Conservation (phyloP, 2,113 vertebrate species). For the Australoheros scitulus region DNA sequence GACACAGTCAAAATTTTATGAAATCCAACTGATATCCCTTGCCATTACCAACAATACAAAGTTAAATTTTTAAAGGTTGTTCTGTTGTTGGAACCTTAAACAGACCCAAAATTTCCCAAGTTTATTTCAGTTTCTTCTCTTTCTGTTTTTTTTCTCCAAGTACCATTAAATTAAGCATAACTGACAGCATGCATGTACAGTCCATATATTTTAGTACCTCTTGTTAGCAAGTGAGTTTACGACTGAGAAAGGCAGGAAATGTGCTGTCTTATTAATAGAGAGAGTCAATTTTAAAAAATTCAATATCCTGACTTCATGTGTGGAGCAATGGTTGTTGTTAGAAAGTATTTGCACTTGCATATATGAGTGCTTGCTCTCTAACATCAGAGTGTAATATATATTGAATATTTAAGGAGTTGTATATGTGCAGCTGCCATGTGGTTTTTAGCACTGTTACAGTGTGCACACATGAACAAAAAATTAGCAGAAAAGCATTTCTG, state of each 20-base stretch:
- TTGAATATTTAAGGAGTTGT: slow-evolving; percentile 48
- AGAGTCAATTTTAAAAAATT: slow-evolving; percentile 32
- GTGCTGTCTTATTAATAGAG: slow-evolving; percentile 26
- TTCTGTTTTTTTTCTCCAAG: not conserved
- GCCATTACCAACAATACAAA: not conserved
- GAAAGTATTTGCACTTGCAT: slow-evolving; percentile 33
- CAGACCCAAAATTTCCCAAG: rapidly evolving
- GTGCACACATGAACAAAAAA: not conserved
- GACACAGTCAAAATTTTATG: rapidly evolving
- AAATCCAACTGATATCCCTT: not conserved
- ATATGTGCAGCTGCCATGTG: slow-evolving; percentile 25
- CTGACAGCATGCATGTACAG: not conserved
- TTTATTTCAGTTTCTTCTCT: not conserved
- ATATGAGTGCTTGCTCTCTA: slow-evolving; percentile 1
- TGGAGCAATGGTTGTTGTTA: not conserved
- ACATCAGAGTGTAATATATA: not conserved
- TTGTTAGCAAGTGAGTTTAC: not conserved
- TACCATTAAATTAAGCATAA: not conserved
- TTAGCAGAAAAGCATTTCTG: not conserved
- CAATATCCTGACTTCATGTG: slow-evolving; percentile 59
- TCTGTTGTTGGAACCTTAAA: not conserved
- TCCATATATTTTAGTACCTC: not conserved
- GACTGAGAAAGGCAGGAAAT: slow-evolving; percentile 4
- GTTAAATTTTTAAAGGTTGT: not conserved
- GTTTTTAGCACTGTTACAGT: not conserved